Base-by-base conservation (phyloP, 2,797 vertebrate genomes). In the Helostoma temminkii region DNA sequence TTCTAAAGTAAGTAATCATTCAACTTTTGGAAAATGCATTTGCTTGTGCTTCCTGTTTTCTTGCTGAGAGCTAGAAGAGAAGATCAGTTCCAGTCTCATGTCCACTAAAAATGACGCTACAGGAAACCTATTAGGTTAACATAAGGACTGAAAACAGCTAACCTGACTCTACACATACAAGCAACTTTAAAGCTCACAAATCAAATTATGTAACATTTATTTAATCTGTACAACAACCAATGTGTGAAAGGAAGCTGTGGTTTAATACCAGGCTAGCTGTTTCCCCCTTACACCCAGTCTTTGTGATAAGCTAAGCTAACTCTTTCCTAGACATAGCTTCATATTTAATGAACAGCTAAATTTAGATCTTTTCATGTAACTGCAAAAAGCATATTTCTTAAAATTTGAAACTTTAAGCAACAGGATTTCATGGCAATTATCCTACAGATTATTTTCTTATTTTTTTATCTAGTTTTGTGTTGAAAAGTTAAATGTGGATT, bases 1-100 rank as follows among this genome's bases (percentile, higher is more conserved):
- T 50, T 66, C 68, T 22, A 24, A 46, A 71, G 12, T 25, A 46
- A 71, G 12, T 25, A 67, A 67, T 24, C 0, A 8, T 39, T 63
- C 6, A 22, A 58, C 14, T 39, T 58, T 61, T 71, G n/a, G 22
- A 10, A 26, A 10, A 46, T 16, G 37, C 3, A 1, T 19, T 46
- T 42, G 24, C 36, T 48, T 18, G 2, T 15, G 34, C 26, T 66
- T 25, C 21, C 50, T 30, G 5, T 32, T 18, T 39, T 18, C 32
- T 32, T 32, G 32, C 37, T 9, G 1, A 18, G 15, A 32, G 4
- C 59, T 36, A 34, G 11, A 50, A 2, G 1, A 49, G 8, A 28
- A 12, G 32, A 49, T 18, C 53, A 5, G 55, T 16, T 41, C 16
- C 26, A 25, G 2, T 22, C 10, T 30, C 26, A 42, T 18, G 7